These are phyloP conservation scores for Erythrocercus mccallii DNA, from an alignment of 2,113 vertebrate species.

Conservation along the genomic window DNA sequence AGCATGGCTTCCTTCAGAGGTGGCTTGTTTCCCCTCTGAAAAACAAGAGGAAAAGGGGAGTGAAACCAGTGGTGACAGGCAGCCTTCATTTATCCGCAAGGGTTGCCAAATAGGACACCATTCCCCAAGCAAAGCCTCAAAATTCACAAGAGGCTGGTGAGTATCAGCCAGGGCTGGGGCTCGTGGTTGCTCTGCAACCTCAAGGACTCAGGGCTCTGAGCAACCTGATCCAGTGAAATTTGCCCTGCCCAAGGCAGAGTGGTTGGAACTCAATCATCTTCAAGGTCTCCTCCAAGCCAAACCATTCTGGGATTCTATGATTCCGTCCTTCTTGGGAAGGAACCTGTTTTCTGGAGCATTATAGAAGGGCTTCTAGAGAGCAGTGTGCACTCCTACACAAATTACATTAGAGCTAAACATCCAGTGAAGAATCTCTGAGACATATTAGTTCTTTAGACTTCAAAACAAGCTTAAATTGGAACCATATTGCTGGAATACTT, in stretches of 20 bases:
- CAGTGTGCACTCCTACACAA: conserved; percentile 40
- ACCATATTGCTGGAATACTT: conserved; percentile 81
- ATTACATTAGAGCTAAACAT: conserved; percentile 72
- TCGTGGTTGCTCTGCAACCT: conserved; percentile 59
- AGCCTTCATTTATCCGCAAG: conserved; percentile 76
- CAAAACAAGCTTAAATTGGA: conserved; percentile 84
- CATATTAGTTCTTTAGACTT: conserved; percentile 80
- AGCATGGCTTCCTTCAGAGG: conserved; percentile 46
- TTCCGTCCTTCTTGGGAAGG: conserved; percentile 64
- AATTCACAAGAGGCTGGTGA: conserved; percentile 72
- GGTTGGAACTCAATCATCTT: neutral
- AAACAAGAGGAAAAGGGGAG: neutral
- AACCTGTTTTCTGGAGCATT: conserved; percentile 37
- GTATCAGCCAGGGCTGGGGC: conserved; percentile 65
- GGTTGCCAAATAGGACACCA: conserved; percentile 74
- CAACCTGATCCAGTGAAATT: neutral
- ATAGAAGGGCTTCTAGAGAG: conserved; percentile 18
- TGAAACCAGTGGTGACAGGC: conserved; percentile 66
- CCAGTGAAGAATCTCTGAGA: conserved; percentile 76
- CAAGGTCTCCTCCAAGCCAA: neutral
- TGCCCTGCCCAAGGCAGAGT: neutral
- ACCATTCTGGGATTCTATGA: neutral
- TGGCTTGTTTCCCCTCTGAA: neutral
- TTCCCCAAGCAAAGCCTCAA: conserved; percentile 72
- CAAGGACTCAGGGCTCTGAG: neutral